Percentiles rank a stretch among this genome's conserved stretches.
Conservation (phyloP, 2,888 invertebrate species). For the Folsomia manolachei region DNA sequence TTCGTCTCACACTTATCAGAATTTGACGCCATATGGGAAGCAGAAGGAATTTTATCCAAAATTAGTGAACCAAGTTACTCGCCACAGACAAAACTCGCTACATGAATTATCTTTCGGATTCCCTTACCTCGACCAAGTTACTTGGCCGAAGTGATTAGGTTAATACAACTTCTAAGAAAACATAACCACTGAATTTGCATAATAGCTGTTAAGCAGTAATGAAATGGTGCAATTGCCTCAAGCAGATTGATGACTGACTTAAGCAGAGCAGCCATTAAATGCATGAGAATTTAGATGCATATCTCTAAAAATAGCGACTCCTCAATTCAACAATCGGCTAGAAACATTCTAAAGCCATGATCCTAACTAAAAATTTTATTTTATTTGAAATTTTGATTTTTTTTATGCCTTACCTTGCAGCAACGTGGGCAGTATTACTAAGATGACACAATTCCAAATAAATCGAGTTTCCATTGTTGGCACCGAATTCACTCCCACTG, state of each 20-base stretch:
- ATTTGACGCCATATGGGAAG: neutral
- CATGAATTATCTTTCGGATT: neutral
- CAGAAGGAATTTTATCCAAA: neutral
- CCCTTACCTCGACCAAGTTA: slow-evolving; percentile 17
- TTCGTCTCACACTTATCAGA: neutral
- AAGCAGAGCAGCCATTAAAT: neutral
- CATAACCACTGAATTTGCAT: neutral
- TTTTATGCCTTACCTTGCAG: slow-evolving; percentile 34
- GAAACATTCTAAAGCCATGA: neutral
- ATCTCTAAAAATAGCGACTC: neutral
- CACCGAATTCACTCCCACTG: neutral
- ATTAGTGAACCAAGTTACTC: neutral
- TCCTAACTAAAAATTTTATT: neutral
- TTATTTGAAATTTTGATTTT: neutral
- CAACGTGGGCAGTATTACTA: slow-evolving; percentile 29
- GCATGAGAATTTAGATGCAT: neutral
- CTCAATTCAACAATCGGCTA: neutral
- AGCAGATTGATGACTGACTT: too few species aligned
- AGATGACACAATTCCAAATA: slow-evolving; percentile 32
- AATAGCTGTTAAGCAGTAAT: neutral
- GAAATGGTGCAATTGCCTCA: neutral
- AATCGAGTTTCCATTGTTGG: neutral
- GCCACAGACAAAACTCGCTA: neutral
- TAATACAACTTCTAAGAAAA: neutral
- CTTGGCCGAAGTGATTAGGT: neutral